A percentile compares a stretch with the other conserved stretches of the same genome.
Evolutionary conservation across 2,888 invertebrate genomes (phyloP).

Genomic region (Ethmia dodecea): DNA sequence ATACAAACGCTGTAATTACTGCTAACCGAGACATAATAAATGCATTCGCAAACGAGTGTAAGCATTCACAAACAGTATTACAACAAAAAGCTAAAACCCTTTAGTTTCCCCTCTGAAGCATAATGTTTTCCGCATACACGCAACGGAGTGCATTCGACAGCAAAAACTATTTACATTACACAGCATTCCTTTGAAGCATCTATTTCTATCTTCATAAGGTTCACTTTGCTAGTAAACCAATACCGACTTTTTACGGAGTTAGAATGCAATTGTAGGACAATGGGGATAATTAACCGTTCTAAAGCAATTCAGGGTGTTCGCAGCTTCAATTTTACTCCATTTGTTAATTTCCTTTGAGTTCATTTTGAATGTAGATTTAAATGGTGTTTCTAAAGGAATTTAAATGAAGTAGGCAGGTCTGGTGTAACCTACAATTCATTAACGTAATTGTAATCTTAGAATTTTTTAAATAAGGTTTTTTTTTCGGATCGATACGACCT

Average conservation of each 20-base stretch:
- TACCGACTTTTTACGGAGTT: constrained; percentile 17
- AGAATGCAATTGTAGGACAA: constrained; percentile 30
- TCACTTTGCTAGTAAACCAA: not conserved
- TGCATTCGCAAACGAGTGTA: not conserved
- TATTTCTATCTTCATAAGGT: not conserved
- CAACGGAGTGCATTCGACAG: not conserved
- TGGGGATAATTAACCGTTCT: constrained; percentile 34
- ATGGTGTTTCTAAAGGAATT: no score
- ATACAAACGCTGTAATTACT: no score
- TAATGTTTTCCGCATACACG: not conserved
- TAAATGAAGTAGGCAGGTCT: no score
- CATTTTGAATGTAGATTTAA: not conserved
- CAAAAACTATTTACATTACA: not conserved
- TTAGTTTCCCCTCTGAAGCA: not conserved
- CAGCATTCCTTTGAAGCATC: not conserved
- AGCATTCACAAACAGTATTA: not conserved
- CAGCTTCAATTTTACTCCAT: constrained; percentile 24
- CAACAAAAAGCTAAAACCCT: not conserved
- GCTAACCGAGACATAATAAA: no score
- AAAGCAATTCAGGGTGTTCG: constrained; percentile 23
- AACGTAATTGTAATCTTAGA: no score
- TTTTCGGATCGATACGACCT: no score
- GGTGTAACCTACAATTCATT: no score
- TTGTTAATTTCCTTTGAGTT: constrained; percentile 14
- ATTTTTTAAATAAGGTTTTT: no score